Base-by-base conservation (phyloP, 2,797 vertebrate genomes). In the Coracias cyanogaster region DNA sequence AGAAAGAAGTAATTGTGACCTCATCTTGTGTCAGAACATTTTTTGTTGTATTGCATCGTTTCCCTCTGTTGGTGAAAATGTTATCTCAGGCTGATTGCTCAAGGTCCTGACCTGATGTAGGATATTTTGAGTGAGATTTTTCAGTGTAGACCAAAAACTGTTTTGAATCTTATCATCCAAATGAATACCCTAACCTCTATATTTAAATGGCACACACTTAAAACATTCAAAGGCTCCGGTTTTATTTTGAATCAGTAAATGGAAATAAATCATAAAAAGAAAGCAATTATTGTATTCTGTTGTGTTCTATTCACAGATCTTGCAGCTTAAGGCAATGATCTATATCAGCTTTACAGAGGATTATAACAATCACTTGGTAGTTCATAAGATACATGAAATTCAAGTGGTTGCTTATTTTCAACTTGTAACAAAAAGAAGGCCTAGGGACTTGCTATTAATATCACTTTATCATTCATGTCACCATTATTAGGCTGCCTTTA, bases 341-440 rank as follows among this genome's bases (percentile, higher is more conserved):
- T 95, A 7, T 87, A 86, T 86, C 67, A 89, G 48, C 81, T 91
- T 94, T 91, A 66, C 24, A 84, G 24, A 78, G 58, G 60, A 91
- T 91, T 94, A 80, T 41, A 90, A 35, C 18, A 67, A 65, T 77
- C 31, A 66, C 60, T 95, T 90, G 48, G 33, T 84, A 81, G 67
- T 58, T 92, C 78, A n/a, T 62, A 93, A 92, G 39, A 82, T 41
- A 83, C 28, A 1, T 0, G 60, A 80, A 89, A 93, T 39, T 85
- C 48, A 52, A 89, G 28, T 49, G 48, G 43, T 82, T 0, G 0
- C 18, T 80, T 92, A 55, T 92, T 96, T 91, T 82, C 33, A 51
- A 67, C 39, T 80, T 77, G 35, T 26, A 67, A 67, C 16, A 61
- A 80, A 91, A 70, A 24, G 73, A 89, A 77, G 22, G 16, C n/a